Conservation (phyloP, 2,888 invertebrate genomes). For the Margaritifera margaritifera region DNA sequence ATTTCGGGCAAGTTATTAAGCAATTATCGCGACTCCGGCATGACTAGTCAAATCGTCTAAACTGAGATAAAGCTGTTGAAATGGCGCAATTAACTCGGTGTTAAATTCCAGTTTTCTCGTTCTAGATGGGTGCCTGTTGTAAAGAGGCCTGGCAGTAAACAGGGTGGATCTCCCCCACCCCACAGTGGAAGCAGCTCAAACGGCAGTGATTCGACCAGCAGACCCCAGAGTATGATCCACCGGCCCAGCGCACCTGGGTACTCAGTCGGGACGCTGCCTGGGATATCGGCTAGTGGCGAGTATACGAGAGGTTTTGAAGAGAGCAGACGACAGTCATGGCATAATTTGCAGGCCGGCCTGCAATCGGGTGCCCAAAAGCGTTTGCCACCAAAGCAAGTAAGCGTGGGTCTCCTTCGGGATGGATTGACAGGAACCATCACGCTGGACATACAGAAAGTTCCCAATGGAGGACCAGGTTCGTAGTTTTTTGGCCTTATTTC, state of each 20-base stretch:
- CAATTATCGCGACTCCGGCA: too few species aligned
- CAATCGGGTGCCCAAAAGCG: slow-evolving; percentile 27
- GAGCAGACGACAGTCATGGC: slow-evolving; percentile 30
- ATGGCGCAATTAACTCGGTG: too few species aligned
- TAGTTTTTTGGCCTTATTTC: not conserved
- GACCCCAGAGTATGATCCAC: slow-evolving; percentile 34
- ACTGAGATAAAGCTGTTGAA: too few species aligned
- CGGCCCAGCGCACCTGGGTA: slow-evolving; percentile 32
- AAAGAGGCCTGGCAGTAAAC: slow-evolving; percentile 36
- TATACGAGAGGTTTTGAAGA: slow-evolving; percentile 6
- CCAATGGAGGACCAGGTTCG: slow-evolving; percentile 46
- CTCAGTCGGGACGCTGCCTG: not conserved
- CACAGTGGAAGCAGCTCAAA: slow-evolving; percentile 39
- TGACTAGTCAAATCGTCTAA: too few species aligned
- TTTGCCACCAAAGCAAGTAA: slow-evolving; percentile 33
- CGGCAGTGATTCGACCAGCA: slow-evolving; percentile 37
- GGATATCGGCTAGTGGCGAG: not conserved
- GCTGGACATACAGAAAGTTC: slow-evolving; percentile 39
- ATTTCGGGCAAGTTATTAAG: too few species aligned
- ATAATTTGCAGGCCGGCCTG: slow-evolving; percentile 21
- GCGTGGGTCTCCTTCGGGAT: slow-evolving; percentile 42
- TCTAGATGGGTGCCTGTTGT: slow-evolving; percentile 51
- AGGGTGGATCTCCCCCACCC: slow-evolving; percentile 31
- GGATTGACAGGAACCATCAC: slow-evolving; percentile 44
- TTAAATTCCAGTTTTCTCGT: slow-evolving; percentile 7